Evolutionary conservation across 2,797 vertebrate genomes (phyloP), one percentile per base, ranked within the genome.

Genomic region (Intellagama lesueurii): DNA sequence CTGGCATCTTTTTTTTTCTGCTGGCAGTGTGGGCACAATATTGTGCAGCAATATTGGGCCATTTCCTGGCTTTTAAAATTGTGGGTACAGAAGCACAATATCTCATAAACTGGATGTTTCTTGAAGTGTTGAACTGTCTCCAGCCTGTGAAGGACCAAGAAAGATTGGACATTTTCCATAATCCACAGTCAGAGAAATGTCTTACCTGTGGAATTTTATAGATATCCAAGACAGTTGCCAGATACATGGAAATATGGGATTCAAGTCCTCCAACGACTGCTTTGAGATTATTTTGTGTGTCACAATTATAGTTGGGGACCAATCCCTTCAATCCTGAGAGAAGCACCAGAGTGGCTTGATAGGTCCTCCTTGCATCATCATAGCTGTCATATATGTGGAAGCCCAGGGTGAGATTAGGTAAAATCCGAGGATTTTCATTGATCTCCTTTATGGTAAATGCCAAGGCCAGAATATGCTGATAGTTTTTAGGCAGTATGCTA

Each of bases 401-500:
- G 49, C 86, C 86, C 49, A 87, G 81, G 16, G 86, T 87, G 32
- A 87, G 6, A 73, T 87, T 87, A 7, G 47, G 26, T 60, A 87
- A 56, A 30, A 80, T 24, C 22, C 17, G 28, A 4, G 17, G n/a
- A 56, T 87, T 80, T 52, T 80, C 77, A 87, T 87, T 87, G 47
- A 87, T 87, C 14, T 87, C 77, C 4, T 87, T 87, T 35, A 87
- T 1, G 5, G 86, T 44, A 70, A 81, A 81, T 73, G 35, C 79
- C 79, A 87, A 47, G 12, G 86, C 79, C 28, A 87, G 11, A 0
- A 87, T 81, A 26, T 87, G 49, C 28, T 87, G 86, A 19, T 75
- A 82, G 81, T 73, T 64, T 28, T 88, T 83, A 28, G 80, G 40
- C 40, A 83, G 9, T 17, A 49, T 1, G 5, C 87, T 83, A 64